phyloP scores from a whole-genome alignment of 2,888 invertebrate species.

The Heliconius aoede region DNA sequence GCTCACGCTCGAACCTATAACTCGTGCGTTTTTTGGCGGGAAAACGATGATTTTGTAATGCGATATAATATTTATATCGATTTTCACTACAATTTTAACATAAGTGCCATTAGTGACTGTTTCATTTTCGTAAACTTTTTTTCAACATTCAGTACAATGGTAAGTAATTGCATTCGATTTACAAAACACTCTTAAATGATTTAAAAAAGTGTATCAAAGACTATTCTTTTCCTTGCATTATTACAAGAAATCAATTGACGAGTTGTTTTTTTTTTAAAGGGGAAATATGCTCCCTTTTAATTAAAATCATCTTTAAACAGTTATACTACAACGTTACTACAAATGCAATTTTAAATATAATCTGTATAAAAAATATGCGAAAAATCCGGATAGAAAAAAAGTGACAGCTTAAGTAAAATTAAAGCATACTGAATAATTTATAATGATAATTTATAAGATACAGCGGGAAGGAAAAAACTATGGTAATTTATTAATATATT shows the following conservation, averaged over 20 bases:
- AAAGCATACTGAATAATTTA: too few relatives aligned
- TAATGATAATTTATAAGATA: too few relatives aligned
- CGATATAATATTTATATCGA: neutral
- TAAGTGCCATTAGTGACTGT: constrained; percentile 25
- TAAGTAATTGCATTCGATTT: neutral
- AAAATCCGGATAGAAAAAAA: too few relatives aligned
- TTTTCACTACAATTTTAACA: neutral
- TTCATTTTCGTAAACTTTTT: constrained; percentile 1
- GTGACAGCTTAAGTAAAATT: too few relatives aligned
- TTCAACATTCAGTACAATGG: constrained; percentile 15
- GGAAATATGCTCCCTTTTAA: neutral
- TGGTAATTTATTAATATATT: neutral
- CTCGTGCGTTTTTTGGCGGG: constrained; percentile 59
- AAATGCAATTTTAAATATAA: too few relatives aligned
- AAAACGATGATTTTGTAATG: constrained; percentile 49
- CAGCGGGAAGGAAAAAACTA: too few relatives aligned
- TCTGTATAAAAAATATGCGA: too few relatives aligned
- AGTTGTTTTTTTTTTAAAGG: neutral
- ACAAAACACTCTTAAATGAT: neutral
- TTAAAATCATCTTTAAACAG: neutral
- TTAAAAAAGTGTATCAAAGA: neutral
- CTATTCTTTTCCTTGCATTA: neutral
- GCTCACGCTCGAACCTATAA: constrained; percentile 50
- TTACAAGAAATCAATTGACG: neutral
- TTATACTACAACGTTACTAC: neutral